Conservation (phyloP, 2,113 vertebrate genomes). For the pig (Sus scrofa) region DNA sequence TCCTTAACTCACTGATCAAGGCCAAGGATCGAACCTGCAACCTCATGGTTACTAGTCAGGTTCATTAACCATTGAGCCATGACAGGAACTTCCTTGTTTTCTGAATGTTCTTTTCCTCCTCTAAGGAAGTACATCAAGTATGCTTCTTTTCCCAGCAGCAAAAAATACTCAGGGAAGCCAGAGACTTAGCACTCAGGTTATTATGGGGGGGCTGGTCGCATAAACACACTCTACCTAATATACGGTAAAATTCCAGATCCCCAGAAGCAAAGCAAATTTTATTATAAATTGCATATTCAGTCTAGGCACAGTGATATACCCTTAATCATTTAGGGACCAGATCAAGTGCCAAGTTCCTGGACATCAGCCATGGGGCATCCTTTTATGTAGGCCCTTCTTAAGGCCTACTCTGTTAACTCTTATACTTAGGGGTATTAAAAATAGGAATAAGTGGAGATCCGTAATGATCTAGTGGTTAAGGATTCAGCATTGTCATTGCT, state of each 20-base stretch:
- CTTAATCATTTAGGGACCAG: neutral
- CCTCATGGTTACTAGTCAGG: too few relatives aligned
- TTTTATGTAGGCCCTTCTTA: neutral
- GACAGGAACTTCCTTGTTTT: too few relatives aligned
- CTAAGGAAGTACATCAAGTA: neutral
- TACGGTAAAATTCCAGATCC: neutral
- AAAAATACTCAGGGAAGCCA: neutral
- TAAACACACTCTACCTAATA: neutral
- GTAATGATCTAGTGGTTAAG: too few relatives aligned
- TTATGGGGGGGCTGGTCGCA: neutral
- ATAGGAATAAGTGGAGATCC: neutral
- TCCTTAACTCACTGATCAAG: too few relatives aligned
- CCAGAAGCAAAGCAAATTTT: neutral
- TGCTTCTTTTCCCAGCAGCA: neutral
- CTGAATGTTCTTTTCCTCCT: neutral
- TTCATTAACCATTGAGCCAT: too few relatives aligned
- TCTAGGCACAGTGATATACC: neutral
- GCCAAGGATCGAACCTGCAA: too few relatives aligned
- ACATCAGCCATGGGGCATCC: neutral
- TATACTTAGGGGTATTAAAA: neutral
- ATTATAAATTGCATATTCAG: neutral
- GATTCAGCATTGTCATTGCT: too few relatives aligned
- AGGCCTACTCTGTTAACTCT: neutral
- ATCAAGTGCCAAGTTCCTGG: neutral
- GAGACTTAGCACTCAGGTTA: neutral